Evolutionary conservation across 2,797 vertebrate genomes (phyloP), one percentile per base, ranked within the genome.

Genomic region (Gymnoscopelus braueri): DNA sequence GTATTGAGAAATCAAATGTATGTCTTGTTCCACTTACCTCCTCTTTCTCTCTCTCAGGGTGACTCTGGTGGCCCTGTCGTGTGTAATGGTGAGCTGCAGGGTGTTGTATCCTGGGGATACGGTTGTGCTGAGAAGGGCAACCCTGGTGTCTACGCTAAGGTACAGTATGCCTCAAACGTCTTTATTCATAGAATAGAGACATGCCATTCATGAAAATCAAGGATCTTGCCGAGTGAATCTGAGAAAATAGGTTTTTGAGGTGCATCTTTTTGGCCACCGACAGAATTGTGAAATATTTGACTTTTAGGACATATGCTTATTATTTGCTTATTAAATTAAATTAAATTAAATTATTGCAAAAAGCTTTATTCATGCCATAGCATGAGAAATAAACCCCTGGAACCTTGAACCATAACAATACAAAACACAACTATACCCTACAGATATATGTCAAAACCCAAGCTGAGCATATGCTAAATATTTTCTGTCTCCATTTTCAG

Each of bases 31-130:
- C 12, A 39, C 8, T n/a, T 5, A 32, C 10, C 13, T 64, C 26
- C 26, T 8, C 5, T 13, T 52, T 15, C 2, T 26, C 13, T 32
- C 61, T 71, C 49, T n/a, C 82, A 95, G 95, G 92, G 90, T 74
- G 94, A 95, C 89, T 95, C 94, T 48, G 95, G 95, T 51, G 94
- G 95, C 5, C 94, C 95, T 0, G 87, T 94, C 12, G 91, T 91
- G 26, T 95, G 94, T 60, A 87, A 88, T 0, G 84, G 89, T n/a
- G 0, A 88, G 69, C 94, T 96, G 60, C 94, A 95, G 76, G 94
- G 94, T 29, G 48, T 95, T 0, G 91, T 95, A 70, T 95, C 94
- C 66, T 95, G 94, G 95, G 94, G 94, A 23, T 85, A 89, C 0
- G 92, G 93, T 58, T 95, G 95, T 69, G 95, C 94, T 65, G 60